Conservation (phyloP, 2,113 vertebrate genomes). For the Chamaea fasciata region DNA sequence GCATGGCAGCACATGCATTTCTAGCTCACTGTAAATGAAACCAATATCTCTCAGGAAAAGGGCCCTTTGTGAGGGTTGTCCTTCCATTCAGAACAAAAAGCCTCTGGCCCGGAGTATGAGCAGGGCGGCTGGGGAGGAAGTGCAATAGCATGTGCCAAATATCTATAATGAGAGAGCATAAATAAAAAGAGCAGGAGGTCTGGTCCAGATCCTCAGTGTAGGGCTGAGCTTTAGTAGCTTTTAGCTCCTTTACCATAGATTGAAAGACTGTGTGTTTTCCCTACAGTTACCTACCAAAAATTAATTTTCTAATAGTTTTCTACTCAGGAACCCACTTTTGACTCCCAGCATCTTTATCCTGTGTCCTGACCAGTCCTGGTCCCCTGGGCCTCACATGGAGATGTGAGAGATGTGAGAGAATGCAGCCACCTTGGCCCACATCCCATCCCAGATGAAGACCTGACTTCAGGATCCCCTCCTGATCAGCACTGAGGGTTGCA, state of each 20-base stretch:
- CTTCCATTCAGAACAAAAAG: constrained; percentile 1
- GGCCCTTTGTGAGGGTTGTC: neutral
- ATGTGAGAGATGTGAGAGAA: neutral
- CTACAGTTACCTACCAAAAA: neutral
- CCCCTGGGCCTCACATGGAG: neutral
- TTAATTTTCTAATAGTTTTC: neutral
- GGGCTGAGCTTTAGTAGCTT: neutral
- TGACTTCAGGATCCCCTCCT: neutral
- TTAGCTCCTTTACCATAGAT: neutral
- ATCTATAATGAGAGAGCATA: neutral
- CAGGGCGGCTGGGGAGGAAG: neutral
- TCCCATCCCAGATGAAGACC: neutral
- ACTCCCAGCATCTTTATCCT: neutral
- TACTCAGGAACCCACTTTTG: neutral
- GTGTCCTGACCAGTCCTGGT: neutral
- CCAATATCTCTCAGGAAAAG: constrained; percentile 5
- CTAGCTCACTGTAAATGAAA: constrained; percentile 34
- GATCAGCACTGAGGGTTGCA: neutral
- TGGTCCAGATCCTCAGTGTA: neutral
- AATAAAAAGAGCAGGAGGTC: neutral
- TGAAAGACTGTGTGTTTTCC: neutral
- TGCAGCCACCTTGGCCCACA: neutral
- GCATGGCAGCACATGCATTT: constrained; percentile 15
- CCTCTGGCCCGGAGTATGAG: neutral
- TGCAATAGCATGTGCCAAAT: neutral